Conservation (phyloP, 1,140 invertebrate genomes). For the Drosophila leontia region DNA sequence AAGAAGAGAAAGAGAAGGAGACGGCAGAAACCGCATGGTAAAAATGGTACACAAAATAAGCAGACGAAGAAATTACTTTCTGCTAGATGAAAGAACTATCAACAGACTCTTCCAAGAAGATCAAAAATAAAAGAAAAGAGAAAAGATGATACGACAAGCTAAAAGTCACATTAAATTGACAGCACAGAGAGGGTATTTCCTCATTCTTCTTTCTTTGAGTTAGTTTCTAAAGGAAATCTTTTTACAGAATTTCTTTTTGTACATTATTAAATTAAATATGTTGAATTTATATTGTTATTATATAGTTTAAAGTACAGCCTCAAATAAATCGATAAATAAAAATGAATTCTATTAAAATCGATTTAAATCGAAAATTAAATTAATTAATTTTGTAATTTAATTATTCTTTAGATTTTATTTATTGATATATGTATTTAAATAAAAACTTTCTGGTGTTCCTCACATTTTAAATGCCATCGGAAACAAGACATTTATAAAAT, state of each 20-base stretch:
- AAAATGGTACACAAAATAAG: conserved; percentile 2
- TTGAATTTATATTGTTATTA: neutral
- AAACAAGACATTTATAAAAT: too few species aligned
- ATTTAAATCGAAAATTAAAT: too few species aligned
- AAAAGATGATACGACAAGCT: neutral
- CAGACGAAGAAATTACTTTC: conserved; percentile 36
- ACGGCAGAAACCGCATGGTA: conserved; percentile 2
- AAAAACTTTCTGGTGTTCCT: too few species aligned
- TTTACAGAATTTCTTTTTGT: neutral
- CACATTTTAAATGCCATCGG: too few species aligned
- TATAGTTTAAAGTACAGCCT: neutral
- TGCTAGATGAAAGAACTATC: conserved; percentile 19
- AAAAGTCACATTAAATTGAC: conserved; percentile 12
- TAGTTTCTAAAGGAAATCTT: neutral
- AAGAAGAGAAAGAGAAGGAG: conserved; percentile 7
- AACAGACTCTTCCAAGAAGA: neutral
- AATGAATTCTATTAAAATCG: too few species aligned
- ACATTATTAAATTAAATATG: neutral
- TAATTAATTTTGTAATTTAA: too few species aligned
- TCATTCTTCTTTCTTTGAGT: neutral
- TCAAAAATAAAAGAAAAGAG: neutral
- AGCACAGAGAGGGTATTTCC: conserved; percentile 15
- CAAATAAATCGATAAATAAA: too few species aligned
- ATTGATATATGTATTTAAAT: too few species aligned
- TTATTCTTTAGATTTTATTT: too few species aligned